A percentile compares a stretch with the other conserved stretches of the same genome.
Evolutionary conservation across 1,140 invertebrate species (phyloP).

Genomic region (Cylas formicarius): DNA sequence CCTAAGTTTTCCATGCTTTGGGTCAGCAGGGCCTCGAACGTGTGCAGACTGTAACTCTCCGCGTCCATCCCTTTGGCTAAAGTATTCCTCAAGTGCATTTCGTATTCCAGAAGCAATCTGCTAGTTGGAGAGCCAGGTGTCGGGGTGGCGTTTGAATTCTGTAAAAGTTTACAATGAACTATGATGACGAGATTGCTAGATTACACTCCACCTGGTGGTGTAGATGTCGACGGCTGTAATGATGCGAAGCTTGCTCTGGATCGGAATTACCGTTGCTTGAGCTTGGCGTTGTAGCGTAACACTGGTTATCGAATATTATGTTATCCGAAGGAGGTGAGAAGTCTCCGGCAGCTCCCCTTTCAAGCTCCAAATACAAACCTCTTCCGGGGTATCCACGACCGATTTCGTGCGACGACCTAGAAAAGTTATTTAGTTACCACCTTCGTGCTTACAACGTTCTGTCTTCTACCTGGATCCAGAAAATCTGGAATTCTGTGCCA

Average conservation of each 20-base stretch:
- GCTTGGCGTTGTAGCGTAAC: constrained; percentile 86
- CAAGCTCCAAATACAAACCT: constrained; percentile 77
- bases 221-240: constrained; percentile 46
- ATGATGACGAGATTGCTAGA: background rate
- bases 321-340: constrained; percentile 84
- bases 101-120: constrained; percentile 82
- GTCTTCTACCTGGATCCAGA: constrained; percentile 37
- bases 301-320: constrained; percentile 88
- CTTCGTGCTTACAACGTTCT: background rate
- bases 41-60: constrained; percentile 88
- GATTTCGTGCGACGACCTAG: constrained; percentile 58
- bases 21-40: constrained; percentile 84
- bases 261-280: constrained; percentile 86
- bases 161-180: constrained; percentile 9
- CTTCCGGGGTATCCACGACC: constrained; percentile 54
- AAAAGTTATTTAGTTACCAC: constrained; percentile 19
- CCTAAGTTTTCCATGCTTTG: constrained; percentile 94
- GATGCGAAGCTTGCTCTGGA: constrained; percentile 63
- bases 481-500: constrained; percentile 40
- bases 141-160: constrained; percentile 49
- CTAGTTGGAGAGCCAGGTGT: constrained; percentile 82
- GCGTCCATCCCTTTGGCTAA: constrained; percentile 92
- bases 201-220: constrained; percentile 44
- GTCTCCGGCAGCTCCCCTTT: constrained; percentile 59
- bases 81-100: constrained; percentile 90